These are phyloP conservation scores for Corythornis cristatus DNA, from an alignment of 2,113 vertebrate species.

Conservation along the genomic window DNA sequence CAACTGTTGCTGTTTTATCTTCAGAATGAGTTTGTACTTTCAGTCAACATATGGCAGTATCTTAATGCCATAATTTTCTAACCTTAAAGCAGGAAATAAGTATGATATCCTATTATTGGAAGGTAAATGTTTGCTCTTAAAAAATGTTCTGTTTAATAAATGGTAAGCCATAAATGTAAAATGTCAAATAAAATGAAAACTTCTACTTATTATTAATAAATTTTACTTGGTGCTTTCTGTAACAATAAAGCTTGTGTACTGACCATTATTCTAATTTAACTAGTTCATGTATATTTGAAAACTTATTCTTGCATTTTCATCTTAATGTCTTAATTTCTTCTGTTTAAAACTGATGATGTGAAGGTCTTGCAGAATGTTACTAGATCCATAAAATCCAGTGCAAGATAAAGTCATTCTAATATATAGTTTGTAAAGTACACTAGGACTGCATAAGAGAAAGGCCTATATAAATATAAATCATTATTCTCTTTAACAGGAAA, in stretches of 20 bases:
- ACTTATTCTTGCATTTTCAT: neutral
- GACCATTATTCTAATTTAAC: neutral
- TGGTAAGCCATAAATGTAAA: neutral
- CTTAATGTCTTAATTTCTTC: neutral
- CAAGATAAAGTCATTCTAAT: neutral
- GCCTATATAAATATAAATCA: neutral
- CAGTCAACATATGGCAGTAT: neutral
- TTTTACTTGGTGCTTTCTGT: neutral
- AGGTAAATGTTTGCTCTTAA: neutral
- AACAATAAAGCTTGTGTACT: neutral
- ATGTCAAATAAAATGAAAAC: neutral
- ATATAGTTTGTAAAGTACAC: neutral
- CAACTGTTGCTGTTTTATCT: neutral
- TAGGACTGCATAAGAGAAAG: neutral
- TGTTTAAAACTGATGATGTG: neutral
- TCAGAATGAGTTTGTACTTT: neutral
- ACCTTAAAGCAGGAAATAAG: neutral
- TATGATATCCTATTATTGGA: neutral
- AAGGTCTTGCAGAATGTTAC: neutral
- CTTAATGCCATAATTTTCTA: neutral
- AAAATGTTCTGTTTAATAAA: neutral
- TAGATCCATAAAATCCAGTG: neutral
- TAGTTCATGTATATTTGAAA: neutral
- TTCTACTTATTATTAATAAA: neutral
- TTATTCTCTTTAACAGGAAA: neutral